These are phyloP conservation scores for Phoenoteleia sp. DNA, from an alignment of 2,888 invertebrate genomes.

Conservation along the genomic window DNA sequence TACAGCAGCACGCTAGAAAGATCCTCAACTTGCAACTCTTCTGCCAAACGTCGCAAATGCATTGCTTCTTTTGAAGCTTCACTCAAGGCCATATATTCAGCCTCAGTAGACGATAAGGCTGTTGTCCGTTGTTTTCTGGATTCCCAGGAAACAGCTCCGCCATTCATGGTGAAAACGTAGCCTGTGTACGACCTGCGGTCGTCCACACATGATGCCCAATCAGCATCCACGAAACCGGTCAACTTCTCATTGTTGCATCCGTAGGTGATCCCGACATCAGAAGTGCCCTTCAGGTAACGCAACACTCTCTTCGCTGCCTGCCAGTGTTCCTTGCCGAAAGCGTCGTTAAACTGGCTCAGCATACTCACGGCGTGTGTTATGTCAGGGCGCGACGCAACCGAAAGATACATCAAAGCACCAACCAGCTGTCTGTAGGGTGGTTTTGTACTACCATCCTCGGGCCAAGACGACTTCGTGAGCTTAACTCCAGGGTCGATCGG, in stretches of 20 bases:
- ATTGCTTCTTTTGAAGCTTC: not conserved
- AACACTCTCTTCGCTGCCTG: constrained; percentile 7
- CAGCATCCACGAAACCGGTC: not conserved
- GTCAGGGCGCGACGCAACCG: constrained; percentile 1
- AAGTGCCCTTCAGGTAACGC: not conserved
- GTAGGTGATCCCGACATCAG: not conserved
- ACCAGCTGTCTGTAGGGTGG: constrained; percentile 5
- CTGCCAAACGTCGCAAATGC: not conserved
- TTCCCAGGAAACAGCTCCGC: not conserved
- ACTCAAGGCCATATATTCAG: not conserved
- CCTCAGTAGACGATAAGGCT: not conserved
- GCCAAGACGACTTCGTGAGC: not conserved
- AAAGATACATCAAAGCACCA: not conserved
- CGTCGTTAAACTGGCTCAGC: not conserved
- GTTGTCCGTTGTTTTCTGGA: not conserved
- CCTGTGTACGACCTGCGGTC: constrained; percentile 12
- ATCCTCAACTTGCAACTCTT: not conserved
- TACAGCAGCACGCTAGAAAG: not conserved
- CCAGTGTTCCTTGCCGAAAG: not conserved
- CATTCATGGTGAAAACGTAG: not conserved
- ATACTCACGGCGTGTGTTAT: not conserved
- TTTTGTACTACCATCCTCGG: not conserved
- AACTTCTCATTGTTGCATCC: not conserved
- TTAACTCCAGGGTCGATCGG: not conserved
- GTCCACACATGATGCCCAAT: not conserved